Percentiles rank a stretch among this genome's conserved stretches.
Evolutionary conservation across 2,888 invertebrate genomes (phyloP).

Genomic region (Dynastes maya): DNA sequence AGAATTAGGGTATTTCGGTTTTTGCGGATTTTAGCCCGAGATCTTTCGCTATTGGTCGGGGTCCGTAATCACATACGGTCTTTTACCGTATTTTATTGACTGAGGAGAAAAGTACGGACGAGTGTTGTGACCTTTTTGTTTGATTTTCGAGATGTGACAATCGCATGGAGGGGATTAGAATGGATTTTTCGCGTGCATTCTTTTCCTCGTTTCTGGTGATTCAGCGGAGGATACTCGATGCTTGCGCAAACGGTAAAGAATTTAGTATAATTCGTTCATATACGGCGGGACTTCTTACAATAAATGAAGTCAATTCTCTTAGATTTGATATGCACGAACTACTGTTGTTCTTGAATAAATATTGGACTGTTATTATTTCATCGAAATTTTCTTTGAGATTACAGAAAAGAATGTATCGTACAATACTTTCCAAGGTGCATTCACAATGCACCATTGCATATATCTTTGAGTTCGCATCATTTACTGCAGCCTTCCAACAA

Average conservation of each 20-base stretch:
- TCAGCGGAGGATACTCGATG: constrained; percentile 57
- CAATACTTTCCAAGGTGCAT: no score
- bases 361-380: no score
- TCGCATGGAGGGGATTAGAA: constrained; percentile 60
- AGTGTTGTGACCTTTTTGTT: constrained; percentile 52
- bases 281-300: no score
- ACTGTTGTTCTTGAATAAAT: no score
- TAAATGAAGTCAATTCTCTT: no score
- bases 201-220: constrained; percentile 57
- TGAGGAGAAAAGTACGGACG: constrained; percentile 28
- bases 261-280: constrained; percentile 9
- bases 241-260: not conserved
- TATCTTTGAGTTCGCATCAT: no score
- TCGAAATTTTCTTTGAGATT: no score
- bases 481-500: no score
- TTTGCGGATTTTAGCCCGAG: constrained; percentile 58
- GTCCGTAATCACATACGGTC: constrained; percentile 60
- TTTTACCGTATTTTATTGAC: constrained; percentile 58
- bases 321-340: no score
- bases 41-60: constrained; percentile 60
- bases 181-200: constrained; percentile 56
- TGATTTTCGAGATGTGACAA: constrained; percentile 63
- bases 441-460: no score
- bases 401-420: no score
- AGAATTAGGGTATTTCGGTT: constrained; percentile 62